Evolutionary conservation across 2,888 invertebrate species (phyloP).

Genomic region (Tenthredo amoena): DNA sequence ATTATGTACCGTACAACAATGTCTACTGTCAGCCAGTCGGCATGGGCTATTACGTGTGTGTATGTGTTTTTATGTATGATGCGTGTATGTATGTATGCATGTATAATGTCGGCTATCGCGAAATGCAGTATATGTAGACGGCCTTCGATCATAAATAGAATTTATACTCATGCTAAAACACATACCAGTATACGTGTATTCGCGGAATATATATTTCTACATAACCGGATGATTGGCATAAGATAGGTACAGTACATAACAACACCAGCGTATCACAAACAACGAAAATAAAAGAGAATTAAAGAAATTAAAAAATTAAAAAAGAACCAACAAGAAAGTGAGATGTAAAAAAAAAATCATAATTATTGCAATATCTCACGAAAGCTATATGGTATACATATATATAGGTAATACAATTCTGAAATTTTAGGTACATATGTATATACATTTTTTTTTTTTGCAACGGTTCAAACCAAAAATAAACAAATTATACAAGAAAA

Average conservation of each 20-base stretch:
- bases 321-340: not conserved
- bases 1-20: not conserved
- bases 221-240: not conserved
- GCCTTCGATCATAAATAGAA: constrained; percentile 33
- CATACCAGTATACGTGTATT: not conserved
- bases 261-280: not conserved
- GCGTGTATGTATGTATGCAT: not conserved
- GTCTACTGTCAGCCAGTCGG: not conserved
- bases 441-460: too few relatives aligned
- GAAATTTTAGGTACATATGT: too few relatives aligned
- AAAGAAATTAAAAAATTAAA: not conserved
- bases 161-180: not conserved
- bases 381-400: too few relatives aligned
- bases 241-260: not conserved
- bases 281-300: not conserved
- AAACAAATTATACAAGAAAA: too few relatives aligned
- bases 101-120: not conserved
- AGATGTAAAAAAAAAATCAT: too few relatives aligned
- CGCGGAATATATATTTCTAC: not conserved
- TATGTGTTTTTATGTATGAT: not conserved
- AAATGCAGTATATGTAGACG: not conserved
- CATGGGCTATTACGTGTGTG: not conserved
- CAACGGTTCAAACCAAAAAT: too few relatives aligned
- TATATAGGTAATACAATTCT: too few relatives aligned
- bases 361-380: too few relatives aligned